Evolutionary conservation across 2,797 vertebrate species (phyloP), one percentile per base, ranked within the genome.

Genomic region (Cottoperca gobio): DNA sequence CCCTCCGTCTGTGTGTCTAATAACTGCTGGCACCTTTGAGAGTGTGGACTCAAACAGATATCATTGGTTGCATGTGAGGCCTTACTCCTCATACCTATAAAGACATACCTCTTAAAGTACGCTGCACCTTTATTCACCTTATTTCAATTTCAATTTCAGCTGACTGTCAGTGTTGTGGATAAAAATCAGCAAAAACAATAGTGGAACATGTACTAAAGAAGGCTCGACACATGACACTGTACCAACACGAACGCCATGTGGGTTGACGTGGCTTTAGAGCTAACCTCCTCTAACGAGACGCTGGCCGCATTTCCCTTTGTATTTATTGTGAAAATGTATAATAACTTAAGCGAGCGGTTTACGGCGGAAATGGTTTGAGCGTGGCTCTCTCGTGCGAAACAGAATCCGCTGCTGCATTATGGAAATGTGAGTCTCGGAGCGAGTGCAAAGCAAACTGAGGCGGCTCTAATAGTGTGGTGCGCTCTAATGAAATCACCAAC

Each of bases 401-500:
- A 79, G 77, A 92, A 95, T 92, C 90, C 83, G 46, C 52, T 70
- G 67, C 83, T 84, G 87, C 89, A 83, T 92, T 90, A 88, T 92
- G 90, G 92, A 95, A 94, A 94, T 91, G 91, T 86, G 81, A 89
- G 80, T 88, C 81, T 88, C 72, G 26, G 74, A 89, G 81, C 3
- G 52, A 89, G 86, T 68, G 88, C 89, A 92, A 89, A 92, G 90
- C 90, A 94, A 93, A 93, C 87, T 89, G 86, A 93, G 93, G 91
- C 83, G 54, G 86, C 88, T 88, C 86, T 92, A 94, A 94, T 90
- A 92, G 86, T 89, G 91, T 83, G 88, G 87, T 93, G 80, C 68
- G 61, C 91, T 90, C 81, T 92, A 95, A 94, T 94, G 91, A 93
- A 93, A 94, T 94, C 92, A 93, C 89, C 86, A 87, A 90, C 81